Evolutionary conservation across 92 coral and sea anemone species (phyloP).

Genomic region (Chrysogorgia sp.): DNA sequence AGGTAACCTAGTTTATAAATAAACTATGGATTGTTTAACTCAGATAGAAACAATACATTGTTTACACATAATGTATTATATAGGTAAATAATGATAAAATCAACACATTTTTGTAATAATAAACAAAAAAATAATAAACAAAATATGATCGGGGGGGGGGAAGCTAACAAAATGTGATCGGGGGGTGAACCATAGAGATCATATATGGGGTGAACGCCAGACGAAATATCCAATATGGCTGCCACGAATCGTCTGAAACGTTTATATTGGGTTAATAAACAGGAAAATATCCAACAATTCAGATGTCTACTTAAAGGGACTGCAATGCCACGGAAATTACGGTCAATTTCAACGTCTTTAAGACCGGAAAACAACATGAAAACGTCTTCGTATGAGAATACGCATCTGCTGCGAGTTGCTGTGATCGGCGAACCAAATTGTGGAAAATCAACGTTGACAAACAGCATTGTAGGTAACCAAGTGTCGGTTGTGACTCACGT

Average conservation of each 20-base stretch:
- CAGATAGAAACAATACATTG: too few relatives aligned
- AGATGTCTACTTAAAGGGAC: neutral
- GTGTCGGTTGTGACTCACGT: constrained; percentile 88
- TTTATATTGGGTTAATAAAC: neutral
- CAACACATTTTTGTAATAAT: too few relatives aligned
- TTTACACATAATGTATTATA: too few relatives aligned
- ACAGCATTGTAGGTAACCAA: constrained; percentile 81
- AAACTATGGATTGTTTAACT: too few relatives aligned
- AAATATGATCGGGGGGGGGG: too few relatives aligned
- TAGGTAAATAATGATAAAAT: too few relatives aligned
- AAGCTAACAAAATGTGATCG: too few relatives aligned
- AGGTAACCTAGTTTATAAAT: too few relatives aligned
- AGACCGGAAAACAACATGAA: too few relatives aligned
- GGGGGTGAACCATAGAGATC: neutral
- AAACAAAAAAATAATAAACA: too few relatives aligned
- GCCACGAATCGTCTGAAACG: neutral
- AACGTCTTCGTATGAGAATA: neutral
- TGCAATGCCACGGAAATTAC: neutral
- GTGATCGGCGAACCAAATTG: constrained; percentile 95
- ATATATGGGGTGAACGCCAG: neutral
- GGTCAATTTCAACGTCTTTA: constrained; percentile 25
- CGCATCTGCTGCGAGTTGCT: constrained; percentile 73
- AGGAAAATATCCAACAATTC: neutral
- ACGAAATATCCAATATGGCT: constrained; percentile 15
- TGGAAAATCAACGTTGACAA: constrained; percentile 95